Evolutionary conservation across 2,113 vertebrate genomes (phyloP), one percentile per base, ranked within the genome.

Genomic region (Ceratotherium simum): DNA sequence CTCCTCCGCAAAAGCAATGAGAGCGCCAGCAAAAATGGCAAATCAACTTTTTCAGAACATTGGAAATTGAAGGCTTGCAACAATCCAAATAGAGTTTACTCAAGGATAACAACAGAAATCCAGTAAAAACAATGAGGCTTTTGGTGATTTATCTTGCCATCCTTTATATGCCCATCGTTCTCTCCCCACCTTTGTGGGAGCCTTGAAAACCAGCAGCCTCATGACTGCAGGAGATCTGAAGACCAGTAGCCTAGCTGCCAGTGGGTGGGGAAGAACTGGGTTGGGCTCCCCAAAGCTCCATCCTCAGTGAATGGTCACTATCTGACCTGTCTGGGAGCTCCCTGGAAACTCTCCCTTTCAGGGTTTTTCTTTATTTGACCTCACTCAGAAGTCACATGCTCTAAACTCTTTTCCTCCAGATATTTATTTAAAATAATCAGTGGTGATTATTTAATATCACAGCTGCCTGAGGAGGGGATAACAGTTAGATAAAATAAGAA

Each of bases 211-310:
- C 64, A 80, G 18, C 39, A 72, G 51, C 18, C 62, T 79, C 83
- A 21, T 5, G 3, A 29, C 5, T 0, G 12, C 16, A 79, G 56
- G 62, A 31, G 12, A 20, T 5, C 42, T 25, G 27, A 72, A 62
- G 7, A 48, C 9, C 14, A 58, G 56, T 3, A 8, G 16, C 31
- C 21, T n/a, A 7, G 23, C 29, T 0, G 0, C 0, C 3, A 2
- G 20, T 25, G 54, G 29, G 4, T 20, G 8, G 6, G 21, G 0
- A 29, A 2, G 17, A 46, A 14, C 0, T 0, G 8, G 76, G 2
- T 8, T 4, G 21, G 21, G 3, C 6, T 8, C 42, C 62, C 48
- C 5, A 31, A 8, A 12, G 2, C 11, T 16, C 20, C 14, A 2
- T 5, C 29, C 5, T 72, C 16, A 3, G 21, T 12, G 14, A 46